Conservation (phyloP, 2,113 vertebrate genomes). For the Uria aalge region DNA sequence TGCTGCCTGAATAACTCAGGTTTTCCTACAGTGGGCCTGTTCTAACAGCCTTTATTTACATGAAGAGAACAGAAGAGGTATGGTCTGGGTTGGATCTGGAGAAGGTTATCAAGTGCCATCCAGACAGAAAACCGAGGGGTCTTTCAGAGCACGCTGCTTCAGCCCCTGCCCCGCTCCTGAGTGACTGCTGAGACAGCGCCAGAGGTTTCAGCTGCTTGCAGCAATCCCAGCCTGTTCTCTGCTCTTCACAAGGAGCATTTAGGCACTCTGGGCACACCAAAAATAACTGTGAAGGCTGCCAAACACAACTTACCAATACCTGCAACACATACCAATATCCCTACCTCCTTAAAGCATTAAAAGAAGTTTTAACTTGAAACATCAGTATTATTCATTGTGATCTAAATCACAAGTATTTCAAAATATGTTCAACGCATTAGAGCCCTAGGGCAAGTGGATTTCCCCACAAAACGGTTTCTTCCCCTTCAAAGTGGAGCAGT, state of each 20-base stretch:
- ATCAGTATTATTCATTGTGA: not conserved
- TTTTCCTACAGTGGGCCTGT: not conserved
- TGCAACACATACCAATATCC: not conserved
- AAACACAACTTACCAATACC: not conserved
- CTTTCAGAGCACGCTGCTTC: not conserved
- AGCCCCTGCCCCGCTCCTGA: not conserved
- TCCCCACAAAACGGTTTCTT: constrained; percentile 27
- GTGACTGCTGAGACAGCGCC: not conserved
- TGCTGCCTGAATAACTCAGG: constrained; percentile 18
- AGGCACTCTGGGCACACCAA: not conserved
- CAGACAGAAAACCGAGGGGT: not conserved
- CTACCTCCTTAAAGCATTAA: not conserved
- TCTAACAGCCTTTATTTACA: not conserved
- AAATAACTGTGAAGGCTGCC: not conserved
- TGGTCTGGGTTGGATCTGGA: not conserved
- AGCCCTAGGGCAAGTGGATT: constrained; percentile 37
- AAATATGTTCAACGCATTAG: not conserved
- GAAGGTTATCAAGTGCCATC: not conserved
- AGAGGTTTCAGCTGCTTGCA: not conserved
- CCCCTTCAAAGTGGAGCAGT: not conserved
- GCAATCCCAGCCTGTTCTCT: not conserved
- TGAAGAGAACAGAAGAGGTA: not conserved
- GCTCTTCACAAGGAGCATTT: not conserved
- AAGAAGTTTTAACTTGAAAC: not conserved
- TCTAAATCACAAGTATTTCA: constrained; percentile 7